A percentile compares a stretch with the other conserved stretches of the same genome.
Evolutionary conservation across 2,888 invertebrate genomes (phyloP).

Genomic region (Mesochorus sp.): DNA sequence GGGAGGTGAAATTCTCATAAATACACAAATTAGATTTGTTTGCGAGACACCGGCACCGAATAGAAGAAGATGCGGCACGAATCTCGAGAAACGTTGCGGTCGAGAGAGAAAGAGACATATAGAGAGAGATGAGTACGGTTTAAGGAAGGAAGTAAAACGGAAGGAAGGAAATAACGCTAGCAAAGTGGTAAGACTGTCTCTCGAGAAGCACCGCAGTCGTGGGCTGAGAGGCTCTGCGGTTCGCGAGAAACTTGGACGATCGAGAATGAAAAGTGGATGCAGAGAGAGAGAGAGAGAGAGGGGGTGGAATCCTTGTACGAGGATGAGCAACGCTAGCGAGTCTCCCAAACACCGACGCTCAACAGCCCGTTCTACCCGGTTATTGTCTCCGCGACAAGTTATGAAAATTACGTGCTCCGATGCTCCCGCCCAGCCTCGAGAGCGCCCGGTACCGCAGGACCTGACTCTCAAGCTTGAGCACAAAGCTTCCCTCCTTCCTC

Average conservation of each 20-base stretch:
- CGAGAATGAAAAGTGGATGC: conserved; percentile 29
- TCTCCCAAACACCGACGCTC: conserved; percentile 18
- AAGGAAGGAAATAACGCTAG: conserved; percentile 58
- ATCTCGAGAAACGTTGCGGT: conserved; percentile 9
- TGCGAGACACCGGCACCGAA: too few species aligned
- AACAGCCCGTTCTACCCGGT: conserved; percentile 55
- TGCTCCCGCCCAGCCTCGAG: conserved; percentile 61
- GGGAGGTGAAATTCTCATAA: conserved; percentile 62
- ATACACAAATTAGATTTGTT: conserved; percentile 70
- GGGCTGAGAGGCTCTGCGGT: conserved; percentile 1
- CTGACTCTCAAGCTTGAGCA: conserved; percentile 2
- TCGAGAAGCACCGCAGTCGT: conserved; percentile 9
- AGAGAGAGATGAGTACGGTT: conserved; percentile 16
- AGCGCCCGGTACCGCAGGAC: not conserved
- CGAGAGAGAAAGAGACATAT: not conserved
- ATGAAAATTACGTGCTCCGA: conserved; percentile 76
- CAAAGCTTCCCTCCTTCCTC: conserved; percentile 47
- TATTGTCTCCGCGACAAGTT: conserved; percentile 76
- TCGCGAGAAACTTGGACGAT: conserved; percentile 30
- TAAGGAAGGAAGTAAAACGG: conserved; percentile 52
- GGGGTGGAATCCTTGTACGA: conserved; percentile 45
- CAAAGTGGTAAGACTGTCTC: conserved; percentile 28
- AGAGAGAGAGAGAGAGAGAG: conserved; percentile 24
- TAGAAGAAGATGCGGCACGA: too few species aligned
- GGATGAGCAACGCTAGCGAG: not conserved